These are phyloP conservation scores for Eremobia ochroleuca DNA, from an alignment of 2,888 invertebrate genomes.

Conservation along the genomic window DNA sequence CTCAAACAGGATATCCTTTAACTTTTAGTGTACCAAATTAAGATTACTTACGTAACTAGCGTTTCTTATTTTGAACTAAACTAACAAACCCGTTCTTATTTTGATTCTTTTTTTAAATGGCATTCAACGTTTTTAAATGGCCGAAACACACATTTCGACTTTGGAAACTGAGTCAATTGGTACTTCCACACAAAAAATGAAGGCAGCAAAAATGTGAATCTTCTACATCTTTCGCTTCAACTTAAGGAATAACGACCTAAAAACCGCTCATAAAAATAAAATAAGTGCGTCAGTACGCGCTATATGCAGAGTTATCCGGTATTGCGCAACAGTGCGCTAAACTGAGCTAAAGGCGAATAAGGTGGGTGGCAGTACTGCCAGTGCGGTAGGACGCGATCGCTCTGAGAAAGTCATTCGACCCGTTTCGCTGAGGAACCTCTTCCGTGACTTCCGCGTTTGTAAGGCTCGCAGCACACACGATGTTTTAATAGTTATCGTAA, in stretches of 20 bases:
- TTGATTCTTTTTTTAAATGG: neutral
- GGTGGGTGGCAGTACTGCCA: slow-evolving; percentile 70
- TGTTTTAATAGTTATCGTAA: slow-evolving; percentile 12
- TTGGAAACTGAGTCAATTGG: neutral
- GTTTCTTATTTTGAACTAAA: neutral
- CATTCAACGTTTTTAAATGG: neutral
- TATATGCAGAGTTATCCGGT: slow-evolving; percentile 64
- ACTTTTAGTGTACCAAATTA: neutral
- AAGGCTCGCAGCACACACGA: slow-evolving; percentile 49
- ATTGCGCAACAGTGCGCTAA: slow-evolving; percentile 75
- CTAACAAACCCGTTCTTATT: neutral
- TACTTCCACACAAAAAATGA: neutral
- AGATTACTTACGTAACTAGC: neutral
- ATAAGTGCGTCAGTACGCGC: slow-evolving; percentile 46
- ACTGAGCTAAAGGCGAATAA: slow-evolving; percentile 70
- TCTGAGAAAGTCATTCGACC: slow-evolving; percentile 80
- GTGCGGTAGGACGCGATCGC: slow-evolving; percentile 68
- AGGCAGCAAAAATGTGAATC: neutral
- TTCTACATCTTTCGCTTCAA: neutral
- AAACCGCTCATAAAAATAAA: slow-evolving; percentile 15
- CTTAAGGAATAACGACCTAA: neutral
- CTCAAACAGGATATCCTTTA: neutral
- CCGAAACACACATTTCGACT: neutral
- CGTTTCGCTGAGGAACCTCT: slow-evolving; percentile 76
- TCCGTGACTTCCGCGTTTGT: slow-evolving; percentile 71